Evolutionary conservation across 2,888 invertebrate species (phyloP).

Genomic region (Drosophila ezoana): DNA sequence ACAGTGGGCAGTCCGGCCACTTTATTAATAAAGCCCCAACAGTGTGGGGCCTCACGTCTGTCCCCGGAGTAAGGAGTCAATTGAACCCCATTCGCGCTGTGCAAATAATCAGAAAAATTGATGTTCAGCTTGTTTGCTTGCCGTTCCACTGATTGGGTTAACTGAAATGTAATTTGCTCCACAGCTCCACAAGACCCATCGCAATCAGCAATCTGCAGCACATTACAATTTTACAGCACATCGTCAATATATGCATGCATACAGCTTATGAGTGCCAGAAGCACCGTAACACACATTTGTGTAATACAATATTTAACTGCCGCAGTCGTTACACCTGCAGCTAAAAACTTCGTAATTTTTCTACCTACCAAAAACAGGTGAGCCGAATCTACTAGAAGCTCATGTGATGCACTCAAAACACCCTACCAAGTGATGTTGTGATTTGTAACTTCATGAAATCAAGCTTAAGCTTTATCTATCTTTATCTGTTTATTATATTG

Average conservation of each 20-base stretch:
- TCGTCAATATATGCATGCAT: constrained; percentile 28
- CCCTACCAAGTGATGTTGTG: constrained; percentile 30
- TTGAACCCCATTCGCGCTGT: constrained; percentile 47
- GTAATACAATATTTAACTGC: constrained; percentile 67
- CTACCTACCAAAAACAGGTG: constrained; percentile 55
- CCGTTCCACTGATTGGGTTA: constrained; percentile 59
- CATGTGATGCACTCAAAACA: constrained; percentile 6
- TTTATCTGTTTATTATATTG: too few relatives aligned
- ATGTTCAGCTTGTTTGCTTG: constrained; percentile 31
- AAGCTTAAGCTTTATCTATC: too few relatives aligned
- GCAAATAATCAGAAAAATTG: constrained; percentile 62
- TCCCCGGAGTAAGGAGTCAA: constrained; percentile 50
- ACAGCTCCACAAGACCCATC: constrained; percentile 6
- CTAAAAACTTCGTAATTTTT: constrained; percentile 64
- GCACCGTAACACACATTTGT: constrained; percentile 27
- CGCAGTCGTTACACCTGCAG: constrained; percentile 68
- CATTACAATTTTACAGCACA: constrained; percentile 42
- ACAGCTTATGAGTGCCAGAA: constrained; percentile 10
- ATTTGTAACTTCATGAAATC: too few relatives aligned
- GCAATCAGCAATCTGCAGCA: constrained; percentile 43
- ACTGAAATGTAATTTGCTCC: constrained; percentile 65
- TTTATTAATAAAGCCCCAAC: constrained; percentile 68
- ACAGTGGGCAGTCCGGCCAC: constrained; percentile 49
- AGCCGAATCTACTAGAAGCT: constrained; percentile 9
- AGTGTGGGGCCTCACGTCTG: constrained; percentile 4